Percentiles rank a stretch among this genome's conserved stretches.
phyloP scores from a whole-genome alignment of 2,113 vertebrate genomes.

The Tetrax tetrax region DNA sequence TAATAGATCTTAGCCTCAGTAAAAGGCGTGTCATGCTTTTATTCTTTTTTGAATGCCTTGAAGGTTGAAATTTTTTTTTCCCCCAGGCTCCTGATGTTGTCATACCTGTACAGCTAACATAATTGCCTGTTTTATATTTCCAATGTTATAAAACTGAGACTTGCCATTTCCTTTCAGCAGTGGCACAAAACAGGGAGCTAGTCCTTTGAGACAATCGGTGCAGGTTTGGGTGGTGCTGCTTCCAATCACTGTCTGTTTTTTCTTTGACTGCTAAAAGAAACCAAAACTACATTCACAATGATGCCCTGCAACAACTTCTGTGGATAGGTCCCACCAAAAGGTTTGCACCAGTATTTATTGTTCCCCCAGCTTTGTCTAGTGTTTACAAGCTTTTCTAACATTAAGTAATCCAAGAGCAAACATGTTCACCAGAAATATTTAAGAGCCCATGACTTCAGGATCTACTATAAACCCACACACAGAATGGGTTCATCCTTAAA shows the following conservation, averaged over 20 bases:
- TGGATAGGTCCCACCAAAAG: neutral
- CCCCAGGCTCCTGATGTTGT: neutral
- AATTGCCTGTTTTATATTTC: neutral
- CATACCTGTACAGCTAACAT: neutral
- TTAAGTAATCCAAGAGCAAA: neutral
- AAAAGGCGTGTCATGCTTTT: neutral
- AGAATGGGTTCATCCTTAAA: neutral
- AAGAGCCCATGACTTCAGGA: neutral
- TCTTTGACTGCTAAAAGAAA: neutral
- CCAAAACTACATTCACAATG: neutral
- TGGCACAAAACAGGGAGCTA: neutral
- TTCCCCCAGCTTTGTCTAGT: neutral
- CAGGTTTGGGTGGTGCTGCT: neutral
- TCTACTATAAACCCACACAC: neutral
- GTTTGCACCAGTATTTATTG: neutral
- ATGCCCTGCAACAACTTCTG: neutral
- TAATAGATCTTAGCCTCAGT: neutral
- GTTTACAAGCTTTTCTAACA: neutral
- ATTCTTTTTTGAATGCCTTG: neutral
- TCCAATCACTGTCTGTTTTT: neutral
- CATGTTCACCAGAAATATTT: neutral
- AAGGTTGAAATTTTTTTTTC: neutral
- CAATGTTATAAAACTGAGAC: neutral
- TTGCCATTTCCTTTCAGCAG: neutral
- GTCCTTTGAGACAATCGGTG: neutral